A percentile compares a stretch with the other conserved stretches of the same genome.
These are phyloP conservation scores for Hyphantria cunea DNA, from an alignment of 1,140 invertebrate species.

Conservation along the genomic window DNA sequence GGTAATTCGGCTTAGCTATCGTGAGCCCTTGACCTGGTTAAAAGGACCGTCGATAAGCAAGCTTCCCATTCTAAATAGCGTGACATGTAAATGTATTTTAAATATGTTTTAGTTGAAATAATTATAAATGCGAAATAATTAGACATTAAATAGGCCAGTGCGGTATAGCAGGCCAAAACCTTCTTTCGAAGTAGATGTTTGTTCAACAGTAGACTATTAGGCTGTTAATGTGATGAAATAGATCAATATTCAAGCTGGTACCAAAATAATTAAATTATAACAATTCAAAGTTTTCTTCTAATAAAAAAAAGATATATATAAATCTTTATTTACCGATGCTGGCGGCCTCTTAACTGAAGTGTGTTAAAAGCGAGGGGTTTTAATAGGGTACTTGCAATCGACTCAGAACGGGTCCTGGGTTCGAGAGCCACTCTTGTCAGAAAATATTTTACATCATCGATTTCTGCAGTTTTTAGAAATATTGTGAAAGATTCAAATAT, in stretches of 20 bases:
- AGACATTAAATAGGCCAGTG: constrained; percentile 8
- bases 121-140: not conserved
- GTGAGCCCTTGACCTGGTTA: constrained; percentile 31
- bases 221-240: too few species aligned
- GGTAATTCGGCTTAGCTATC: constrained; percentile 5
- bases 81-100: too few species aligned
- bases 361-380: constrained; percentile 30
- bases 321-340: not conserved
- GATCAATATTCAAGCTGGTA: not conserved
- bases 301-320: constrained; percentile 2
- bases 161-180: too few species aligned
- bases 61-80: not conserved
- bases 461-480: constrained; percentile 19
- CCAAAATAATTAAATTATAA: too few species aligned
- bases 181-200: too few species aligned
- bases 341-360: not conserved
- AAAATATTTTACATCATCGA: constrained; percentile 19
- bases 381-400: constrained; percentile 37
- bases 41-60: constrained; percentile 1
- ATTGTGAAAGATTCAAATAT: not conserved
- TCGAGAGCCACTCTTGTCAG: constrained; percentile 34
- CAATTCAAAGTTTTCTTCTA: not conserved
- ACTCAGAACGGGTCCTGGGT: constrained; percentile 29
- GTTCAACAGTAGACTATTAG: too few species aligned
- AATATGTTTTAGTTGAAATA: too few species aligned